Percentiles rank a stretch among this genome's conserved stretches.
Evolutionary conservation across 2,113 vertebrate species (phyloP).

Genomic region (Scartelaos histophorus): DNA sequence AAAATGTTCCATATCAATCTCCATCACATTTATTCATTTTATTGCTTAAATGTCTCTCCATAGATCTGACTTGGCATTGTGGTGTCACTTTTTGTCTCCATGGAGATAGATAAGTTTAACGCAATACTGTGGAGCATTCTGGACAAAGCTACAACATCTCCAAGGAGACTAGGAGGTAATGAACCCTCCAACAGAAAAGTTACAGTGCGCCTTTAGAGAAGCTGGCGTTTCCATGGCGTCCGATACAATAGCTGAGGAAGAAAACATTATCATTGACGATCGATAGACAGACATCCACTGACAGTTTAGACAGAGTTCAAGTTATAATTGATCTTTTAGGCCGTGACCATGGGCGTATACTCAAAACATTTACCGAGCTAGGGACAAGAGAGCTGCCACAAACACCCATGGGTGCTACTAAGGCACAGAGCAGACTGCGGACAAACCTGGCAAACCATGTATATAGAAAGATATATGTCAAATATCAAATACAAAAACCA

Average conservation of each 20-base stretch:
- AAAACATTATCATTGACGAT: slow-evolving; percentile 19
- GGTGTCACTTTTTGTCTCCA: too few species aligned
- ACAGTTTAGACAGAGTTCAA: slow-evolving; percentile 20
- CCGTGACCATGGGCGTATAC: slow-evolving; percentile 91
- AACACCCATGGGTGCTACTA: slow-evolving; percentile 61
- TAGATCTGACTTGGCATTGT: too few species aligned
- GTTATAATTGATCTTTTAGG: slow-evolving; percentile 46
- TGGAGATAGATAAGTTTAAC: too few species aligned
- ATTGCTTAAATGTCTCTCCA: too few species aligned
- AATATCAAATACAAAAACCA: slow-evolving; percentile 36
- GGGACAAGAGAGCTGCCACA: slow-evolving; percentile 67
- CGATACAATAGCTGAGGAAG: slow-evolving; percentile 20
- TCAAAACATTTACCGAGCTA: slow-evolving; percentile 92
- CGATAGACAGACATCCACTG: slow-evolving; percentile 25
- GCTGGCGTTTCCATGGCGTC: background rate
- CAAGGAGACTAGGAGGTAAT: too few species aligned
- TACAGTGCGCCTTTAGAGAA: background rate
- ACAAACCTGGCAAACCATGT: slow-evolving; percentile 76
- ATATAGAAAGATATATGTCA: slow-evolving; percentile 36
- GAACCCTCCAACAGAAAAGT: too few species aligned
- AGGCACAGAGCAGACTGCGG: slow-evolving; percentile 75
- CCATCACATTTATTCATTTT: too few species aligned
- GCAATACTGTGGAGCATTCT: too few species aligned
- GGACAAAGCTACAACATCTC: too few species aligned
- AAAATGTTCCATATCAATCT: too few species aligned